A percentile compares a stretch with the other conserved stretches of the same genome.
phyloP scores from a whole-genome alignment of 2,113 vertebrate genomes.

The Heteronetta atricapilla region DNA sequence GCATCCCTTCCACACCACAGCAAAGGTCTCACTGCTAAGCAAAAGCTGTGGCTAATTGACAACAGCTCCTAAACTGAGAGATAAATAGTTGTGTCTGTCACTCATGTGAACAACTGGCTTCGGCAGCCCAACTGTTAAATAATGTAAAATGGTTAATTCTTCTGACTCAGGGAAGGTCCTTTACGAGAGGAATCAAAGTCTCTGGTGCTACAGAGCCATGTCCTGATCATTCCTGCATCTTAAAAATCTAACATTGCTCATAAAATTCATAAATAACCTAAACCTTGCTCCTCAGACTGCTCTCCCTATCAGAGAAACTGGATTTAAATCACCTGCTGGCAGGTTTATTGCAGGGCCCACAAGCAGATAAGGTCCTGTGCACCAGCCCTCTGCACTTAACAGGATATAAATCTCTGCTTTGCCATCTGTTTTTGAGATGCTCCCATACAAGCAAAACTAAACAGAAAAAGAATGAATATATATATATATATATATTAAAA shows the following conservation, averaged over 20 bases:
- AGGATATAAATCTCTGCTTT: conserved; percentile 41
- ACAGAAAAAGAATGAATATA: no score
- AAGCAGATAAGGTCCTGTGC: conserved; percentile 61
- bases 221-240: conserved; percentile 19
- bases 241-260: conserved; percentile 23
- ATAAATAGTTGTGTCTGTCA: not conserved
- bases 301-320: conserved; percentile 49
- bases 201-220: not conserved
- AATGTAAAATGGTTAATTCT: not conserved
- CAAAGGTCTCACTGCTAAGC: not conserved
- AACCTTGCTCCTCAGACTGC: not conserved
- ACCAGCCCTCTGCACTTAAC: conserved; percentile 56
- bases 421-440: conserved; percentile 48
- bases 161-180: not conserved
- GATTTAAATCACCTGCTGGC: conserved; percentile 65
- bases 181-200: not conserved
- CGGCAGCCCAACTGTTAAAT: not conserved
- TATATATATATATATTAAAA: no score
- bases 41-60: conserved; percentile 22
- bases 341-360: conserved; percentile 63
- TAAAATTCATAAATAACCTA: conserved; percentile 49
- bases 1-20: not conserved
- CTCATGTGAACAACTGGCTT: not conserved
- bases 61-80: not conserved
- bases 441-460: conserved; percentile 23